These are phyloP conservation scores for Ochotona curzoniae DNA, from an alignment of 2,113 vertebrate species.

Conservation along the genomic window DNA sequence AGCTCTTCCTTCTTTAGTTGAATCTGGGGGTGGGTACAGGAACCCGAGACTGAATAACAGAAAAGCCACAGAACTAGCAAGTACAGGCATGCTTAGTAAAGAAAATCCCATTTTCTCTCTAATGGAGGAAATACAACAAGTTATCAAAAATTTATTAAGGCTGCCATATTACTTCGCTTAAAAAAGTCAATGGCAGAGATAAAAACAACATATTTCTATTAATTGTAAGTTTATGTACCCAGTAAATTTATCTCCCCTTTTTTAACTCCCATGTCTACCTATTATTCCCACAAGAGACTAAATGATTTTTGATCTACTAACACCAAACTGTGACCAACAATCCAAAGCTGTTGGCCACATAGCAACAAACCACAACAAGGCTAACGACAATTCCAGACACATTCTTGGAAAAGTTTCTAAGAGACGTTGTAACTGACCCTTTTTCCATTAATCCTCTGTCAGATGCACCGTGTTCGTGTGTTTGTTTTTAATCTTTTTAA, in stretches of 20 bases:
- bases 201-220: neutral
- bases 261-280: neutral
- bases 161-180: neutral
- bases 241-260: neutral
- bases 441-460: neutral
- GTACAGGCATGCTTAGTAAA: neutral
- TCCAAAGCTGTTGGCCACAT: neutral
- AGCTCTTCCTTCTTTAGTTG: neutral
- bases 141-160: neutral
- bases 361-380: neutral
- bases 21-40: neutral
- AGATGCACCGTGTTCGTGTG: neutral
- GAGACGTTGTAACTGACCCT: neutral
- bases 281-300: neutral
- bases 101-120: neutral
- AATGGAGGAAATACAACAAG: neutral
- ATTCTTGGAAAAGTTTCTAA: neutral
- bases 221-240: neutral
- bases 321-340: neutral
- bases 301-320: neutral
- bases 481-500: no score
- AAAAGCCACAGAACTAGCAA: neutral
- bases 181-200: neutral
- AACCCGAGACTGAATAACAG: neutral
- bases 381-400: neutral